A percentile compares a stretch with the other conserved stretches of the same genome.
These are phyloP conservation scores for Thamnaconus septentrionalis DNA, from an alignment of 2,113 vertebrate genomes.

Conservation along the genomic window DNA sequence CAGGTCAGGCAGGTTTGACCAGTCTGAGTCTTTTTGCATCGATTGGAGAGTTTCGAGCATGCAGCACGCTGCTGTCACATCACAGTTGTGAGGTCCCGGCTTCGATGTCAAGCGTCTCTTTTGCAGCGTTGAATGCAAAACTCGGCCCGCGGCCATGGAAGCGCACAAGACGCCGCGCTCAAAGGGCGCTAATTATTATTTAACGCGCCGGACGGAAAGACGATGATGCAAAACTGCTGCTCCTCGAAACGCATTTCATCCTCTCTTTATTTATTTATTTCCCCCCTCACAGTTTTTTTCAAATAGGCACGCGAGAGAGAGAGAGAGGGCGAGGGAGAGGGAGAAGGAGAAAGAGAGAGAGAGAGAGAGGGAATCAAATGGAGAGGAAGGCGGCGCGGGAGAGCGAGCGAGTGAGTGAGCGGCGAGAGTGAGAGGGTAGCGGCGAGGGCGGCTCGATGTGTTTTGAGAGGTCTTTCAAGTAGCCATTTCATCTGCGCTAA, in stretches of 20 bases:
- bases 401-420: slow-evolving; percentile 26
- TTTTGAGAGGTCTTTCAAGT: slow-evolving; percentile 70
- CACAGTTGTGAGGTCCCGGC: no score
- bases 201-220: slow-evolving; percentile 26
- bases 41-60: no score
- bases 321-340: slow-evolving; percentile 6
- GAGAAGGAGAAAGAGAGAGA: slow-evolving; percentile 20
- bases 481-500: slow-evolving; percentile 73
- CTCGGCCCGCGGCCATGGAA: not conserved
- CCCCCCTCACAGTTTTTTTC: no score
- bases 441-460: slow-evolving; percentile 16
- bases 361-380: slow-evolving; percentile 41
- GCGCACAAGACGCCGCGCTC: slow-evolving; percentile 6
- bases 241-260: slow-evolving; percentile 15
- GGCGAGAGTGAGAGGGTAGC: slow-evolving; percentile 40
- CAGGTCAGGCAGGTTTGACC: no score
- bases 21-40: no score
- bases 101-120: no score
- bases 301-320: no score
- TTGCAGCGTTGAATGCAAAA: no score
- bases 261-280: no score
- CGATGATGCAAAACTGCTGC: slow-evolving; percentile 38
- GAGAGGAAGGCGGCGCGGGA: slow-evolving; percentile 44
- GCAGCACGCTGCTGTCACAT: no score
- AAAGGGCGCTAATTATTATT: slow-evolving; percentile 39